A percentile compares a stretch with the other conserved stretches of the same genome.
Evolutionary conservation across 2,888 invertebrate genomes (phyloP).

Genomic region (Ernsta delagoae): DNA sequence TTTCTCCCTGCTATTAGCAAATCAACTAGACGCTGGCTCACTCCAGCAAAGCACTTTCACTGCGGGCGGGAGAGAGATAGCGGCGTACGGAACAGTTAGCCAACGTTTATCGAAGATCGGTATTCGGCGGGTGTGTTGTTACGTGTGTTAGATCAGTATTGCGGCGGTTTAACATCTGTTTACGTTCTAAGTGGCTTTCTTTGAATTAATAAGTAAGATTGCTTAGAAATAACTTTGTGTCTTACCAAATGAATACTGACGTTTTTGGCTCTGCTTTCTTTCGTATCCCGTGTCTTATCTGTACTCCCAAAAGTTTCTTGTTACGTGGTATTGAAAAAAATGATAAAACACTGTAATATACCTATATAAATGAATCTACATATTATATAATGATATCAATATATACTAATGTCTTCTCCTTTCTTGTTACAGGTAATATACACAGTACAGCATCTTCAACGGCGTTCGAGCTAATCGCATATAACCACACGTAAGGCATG

Average conservation of each 20-base stretch:
- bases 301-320: background rate
- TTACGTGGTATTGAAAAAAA: too few species aligned
- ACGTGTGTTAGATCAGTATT: conserved; percentile 50
- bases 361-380: too few species aligned
- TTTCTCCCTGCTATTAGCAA: conserved; percentile 70
- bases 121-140: conserved; percentile 52
- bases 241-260: background rate
- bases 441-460: background rate
- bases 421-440: conserved; percentile 26
- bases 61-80: conserved; percentile 52
- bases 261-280: background rate
- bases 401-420: background rate
- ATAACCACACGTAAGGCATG: conserved; percentile 13
- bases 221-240: background rate
- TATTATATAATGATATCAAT: too few species aligned
- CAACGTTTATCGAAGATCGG: conserved; percentile 57
- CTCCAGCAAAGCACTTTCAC: conserved; percentile 54
- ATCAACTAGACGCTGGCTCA: conserved; percentile 50
- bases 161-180: conserved; percentile 22
- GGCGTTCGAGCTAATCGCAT: background rate
- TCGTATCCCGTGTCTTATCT: background rate
- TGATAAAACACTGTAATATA: too few species aligned
- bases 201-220: conserved; percentile 17
- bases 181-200: conserved; percentile 29
- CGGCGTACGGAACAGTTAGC: conserved; percentile 36